phyloP scores from a whole-genome alignment of 1,140 invertebrate species.

The Pararge aegeria region DNA sequence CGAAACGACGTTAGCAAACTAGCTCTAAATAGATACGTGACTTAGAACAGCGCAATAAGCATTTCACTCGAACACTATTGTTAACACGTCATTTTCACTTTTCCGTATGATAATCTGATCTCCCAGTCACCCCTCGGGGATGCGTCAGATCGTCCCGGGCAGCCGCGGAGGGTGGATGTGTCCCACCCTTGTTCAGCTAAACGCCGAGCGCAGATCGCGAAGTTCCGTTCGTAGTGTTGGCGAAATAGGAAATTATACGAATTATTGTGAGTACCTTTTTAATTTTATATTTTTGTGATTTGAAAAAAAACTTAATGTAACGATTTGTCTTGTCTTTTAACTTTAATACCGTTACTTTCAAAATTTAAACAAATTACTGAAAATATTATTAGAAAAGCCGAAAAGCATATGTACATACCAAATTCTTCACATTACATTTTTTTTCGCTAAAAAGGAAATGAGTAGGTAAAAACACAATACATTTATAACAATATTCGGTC shows the following conservation, averaged over 20 bases:
- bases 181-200: not conserved
- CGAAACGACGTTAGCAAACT: too few species aligned
- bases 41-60: not conserved
- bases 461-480: too few species aligned
- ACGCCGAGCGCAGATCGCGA: conserved; percentile 12
- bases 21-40: too few species aligned
- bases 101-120: conserved; percentile 23
- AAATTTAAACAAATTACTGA: too few species aligned
- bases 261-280: conserved; percentile 24
- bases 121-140: conserved; percentile 23
- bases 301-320: not conserved
- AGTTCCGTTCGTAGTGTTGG: conserved; percentile 18
- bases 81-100: conserved; percentile 19
- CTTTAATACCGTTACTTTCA: too few species aligned
- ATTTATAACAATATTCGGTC: too few species aligned
- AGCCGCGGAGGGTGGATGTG: conserved; percentile 18
- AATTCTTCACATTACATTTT: too few species aligned
- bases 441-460: too few species aligned
- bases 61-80: not conserved
- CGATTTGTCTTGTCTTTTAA: too few species aligned
- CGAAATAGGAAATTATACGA: conserved; percentile 15
- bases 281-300: not conserved
- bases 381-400: too few species aligned
- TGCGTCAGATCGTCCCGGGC: conserved; percentile 26
- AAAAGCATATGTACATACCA: too few species aligned